These are phyloP conservation scores for Plectrocnemia conspersa DNA, from an alignment of 1,140 invertebrate species.

Conservation along the genomic window DNA sequence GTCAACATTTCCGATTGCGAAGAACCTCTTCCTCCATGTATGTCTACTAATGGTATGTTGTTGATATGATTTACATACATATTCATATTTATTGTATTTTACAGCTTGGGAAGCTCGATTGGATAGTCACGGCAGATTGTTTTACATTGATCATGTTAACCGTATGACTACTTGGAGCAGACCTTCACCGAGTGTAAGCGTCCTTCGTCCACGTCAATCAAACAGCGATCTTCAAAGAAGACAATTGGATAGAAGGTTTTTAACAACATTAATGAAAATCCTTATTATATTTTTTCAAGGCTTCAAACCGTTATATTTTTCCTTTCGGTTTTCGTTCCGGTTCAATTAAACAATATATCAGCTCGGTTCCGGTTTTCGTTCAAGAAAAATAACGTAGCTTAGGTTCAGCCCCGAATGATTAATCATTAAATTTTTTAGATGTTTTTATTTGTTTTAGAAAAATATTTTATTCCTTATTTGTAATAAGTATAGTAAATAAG, in stretches of 20 bases:
- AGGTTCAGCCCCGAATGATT: too few relatives aligned
- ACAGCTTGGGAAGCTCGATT: conserved; percentile 87
- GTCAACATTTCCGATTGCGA: conserved; percentile 58
- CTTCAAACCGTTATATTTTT: too few relatives aligned
- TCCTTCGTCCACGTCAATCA: conserved; percentile 48
- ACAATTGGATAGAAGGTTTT: conserved; percentile 72
- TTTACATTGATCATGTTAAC: conserved; percentile 90
- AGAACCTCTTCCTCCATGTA: conserved; percentile 71
- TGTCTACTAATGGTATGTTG: conserved; percentile 6
- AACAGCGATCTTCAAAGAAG: conserved; percentile 66
- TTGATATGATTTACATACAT: conserved; percentile 10
- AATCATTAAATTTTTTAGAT: too few relatives aligned
- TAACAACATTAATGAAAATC: too few relatives aligned
- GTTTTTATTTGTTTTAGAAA: too few relatives aligned
- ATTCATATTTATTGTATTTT: conserved; percentile 38
- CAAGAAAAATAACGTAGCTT: too few relatives aligned
- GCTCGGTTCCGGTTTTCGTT: too few relatives aligned
- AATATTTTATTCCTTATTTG: too few relatives aligned
- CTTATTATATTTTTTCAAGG: too few relatives aligned
- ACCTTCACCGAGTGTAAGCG: conserved; percentile 58
- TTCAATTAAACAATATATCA: too few relatives aligned
- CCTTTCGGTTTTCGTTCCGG: too few relatives aligned
- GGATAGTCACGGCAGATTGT: conserved; percentile 86
- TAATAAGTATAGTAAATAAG: too few relatives aligned
- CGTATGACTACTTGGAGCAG: conserved; percentile 90